phyloP scores from a whole-genome alignment of 2,797 vertebrate species.

The Allobates femoralis region DNA sequence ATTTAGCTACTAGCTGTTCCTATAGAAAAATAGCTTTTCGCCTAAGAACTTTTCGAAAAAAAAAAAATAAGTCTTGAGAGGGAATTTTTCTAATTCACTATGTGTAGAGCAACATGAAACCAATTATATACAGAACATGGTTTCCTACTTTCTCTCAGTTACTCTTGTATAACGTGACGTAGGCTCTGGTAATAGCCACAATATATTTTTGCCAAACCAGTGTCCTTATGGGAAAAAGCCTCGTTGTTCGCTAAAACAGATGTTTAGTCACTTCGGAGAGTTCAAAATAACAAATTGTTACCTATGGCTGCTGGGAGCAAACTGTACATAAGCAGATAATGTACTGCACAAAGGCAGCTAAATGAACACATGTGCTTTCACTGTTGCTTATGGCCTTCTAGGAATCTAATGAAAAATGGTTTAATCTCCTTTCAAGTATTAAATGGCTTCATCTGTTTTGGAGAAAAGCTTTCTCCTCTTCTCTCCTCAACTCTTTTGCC shows the following conservation, averaged over 20 bases:
- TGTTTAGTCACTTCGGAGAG: constrained; percentile 74
- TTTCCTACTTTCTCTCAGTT: neutral
- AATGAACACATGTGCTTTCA: constrained; percentile 72
- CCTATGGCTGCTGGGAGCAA: constrained; percentile 70
- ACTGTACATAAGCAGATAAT: constrained; percentile 70
- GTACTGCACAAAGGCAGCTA: constrained; percentile 66
- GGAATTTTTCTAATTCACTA: too few species aligned
- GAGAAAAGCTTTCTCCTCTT: constrained; percentile 61
- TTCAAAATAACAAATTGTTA: constrained; percentile 69
- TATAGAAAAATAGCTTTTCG: too few species aligned
- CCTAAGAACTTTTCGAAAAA: too few species aligned
- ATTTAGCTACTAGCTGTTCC: too few species aligned
- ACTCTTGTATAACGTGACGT: neutral
- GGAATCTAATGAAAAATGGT: constrained; percentile 69
- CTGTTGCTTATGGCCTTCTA: constrained; percentile 67
- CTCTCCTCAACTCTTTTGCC: constrained; percentile 51
- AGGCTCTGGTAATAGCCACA: constrained; percentile 18
- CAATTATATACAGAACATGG: neutral
- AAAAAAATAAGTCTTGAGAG: too few species aligned
- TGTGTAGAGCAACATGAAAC: too few species aligned
- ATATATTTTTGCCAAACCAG: constrained; percentile 40
- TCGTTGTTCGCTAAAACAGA: constrained; percentile 72
- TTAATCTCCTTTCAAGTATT: constrained; percentile 69
- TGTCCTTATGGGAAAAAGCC: constrained; percentile 34
- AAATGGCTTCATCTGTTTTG: constrained; percentile 65